Conservation (phyloP, 2,888 invertebrate species). For the Cheilosia vulpina region DNA sequence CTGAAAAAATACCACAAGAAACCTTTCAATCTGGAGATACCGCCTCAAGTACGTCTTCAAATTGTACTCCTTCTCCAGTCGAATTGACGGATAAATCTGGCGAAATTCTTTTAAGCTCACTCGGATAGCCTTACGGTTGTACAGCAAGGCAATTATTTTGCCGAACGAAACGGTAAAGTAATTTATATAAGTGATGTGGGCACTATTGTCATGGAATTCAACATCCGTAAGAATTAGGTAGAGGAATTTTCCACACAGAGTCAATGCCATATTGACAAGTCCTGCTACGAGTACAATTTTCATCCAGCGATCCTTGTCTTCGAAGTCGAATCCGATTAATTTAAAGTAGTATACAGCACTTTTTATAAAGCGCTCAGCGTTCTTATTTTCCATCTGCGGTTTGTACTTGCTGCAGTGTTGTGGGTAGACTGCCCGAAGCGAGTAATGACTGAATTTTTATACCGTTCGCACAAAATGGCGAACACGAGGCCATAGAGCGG, state of each 20-base stretch:
- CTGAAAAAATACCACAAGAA: slow-evolving; percentile 24
- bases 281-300: neutral
- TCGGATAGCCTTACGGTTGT: slow-evolving; percentile 36
- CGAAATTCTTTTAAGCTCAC: slow-evolving; percentile 33
- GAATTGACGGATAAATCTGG: slow-evolving; percentile 27
- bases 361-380: slow-evolving; percentile 9
- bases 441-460: neutral
- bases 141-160: slow-evolving; percentile 53
- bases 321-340: slow-evolving; percentile 47
- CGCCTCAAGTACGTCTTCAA: neutral
- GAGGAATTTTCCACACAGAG: neutral
- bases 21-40: slow-evolving; percentile 17
- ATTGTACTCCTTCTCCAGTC: slow-evolving; percentile 15
- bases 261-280: neutral
- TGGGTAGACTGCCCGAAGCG: neutral
- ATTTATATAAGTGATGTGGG: slow-evolving; percentile 42
- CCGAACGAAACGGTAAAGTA: slow-evolving; percentile 59
- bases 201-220: slow-evolving; percentile 5
- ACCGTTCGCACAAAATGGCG: neutral
- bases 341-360: slow-evolving; percentile 19
- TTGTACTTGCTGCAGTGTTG: neutral
- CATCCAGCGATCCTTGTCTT: neutral
- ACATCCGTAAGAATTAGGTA: neutral
- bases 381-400: slow-evolving; percentile 16
- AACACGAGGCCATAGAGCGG: neutral